phyloP scores from a whole-genome alignment of 2,113 vertebrate genomes.

The Oryzias curvinotus region DNA sequence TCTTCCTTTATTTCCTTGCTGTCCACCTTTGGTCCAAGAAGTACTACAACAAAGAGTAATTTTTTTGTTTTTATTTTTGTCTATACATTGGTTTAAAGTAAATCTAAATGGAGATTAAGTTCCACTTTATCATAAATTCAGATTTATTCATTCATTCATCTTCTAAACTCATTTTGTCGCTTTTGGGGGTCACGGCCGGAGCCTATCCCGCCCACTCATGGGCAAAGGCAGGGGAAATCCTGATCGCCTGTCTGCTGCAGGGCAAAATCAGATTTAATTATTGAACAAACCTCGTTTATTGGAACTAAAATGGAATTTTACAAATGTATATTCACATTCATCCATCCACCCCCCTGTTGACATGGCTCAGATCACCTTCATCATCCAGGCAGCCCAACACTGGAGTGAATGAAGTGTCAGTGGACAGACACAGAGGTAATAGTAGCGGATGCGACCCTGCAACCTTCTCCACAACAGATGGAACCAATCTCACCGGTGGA shows the following conservation, averaged over 20 bases:
- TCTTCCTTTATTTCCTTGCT: conserved; percentile 3
- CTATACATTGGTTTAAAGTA: no score
- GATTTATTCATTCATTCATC: no score
- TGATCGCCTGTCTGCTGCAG: no score
- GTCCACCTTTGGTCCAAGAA: neutral
- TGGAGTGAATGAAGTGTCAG: conserved; percentile 54
- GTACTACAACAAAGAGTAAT: neutral
- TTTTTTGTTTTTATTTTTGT: neutral
- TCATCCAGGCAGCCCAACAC: conserved; percentile 40
- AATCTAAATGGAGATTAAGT: neutral
- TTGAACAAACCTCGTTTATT: neutral
- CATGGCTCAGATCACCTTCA: conserved; percentile 39
- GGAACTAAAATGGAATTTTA: neutral
- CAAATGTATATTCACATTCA: neutral
- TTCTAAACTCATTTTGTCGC: no score
- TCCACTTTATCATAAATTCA: neutral
- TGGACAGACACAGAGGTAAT: conserved; percentile 52
- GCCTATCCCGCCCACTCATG: no score
- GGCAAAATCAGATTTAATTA: neutral
- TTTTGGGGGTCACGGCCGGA: no score
- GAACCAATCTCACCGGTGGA: conserved; percentile 62
- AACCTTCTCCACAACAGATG: conserved; percentile 60
- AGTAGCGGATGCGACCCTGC: conserved; percentile 57
- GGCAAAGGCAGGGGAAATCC: no score
- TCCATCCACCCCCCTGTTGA: conserved; percentile 4